Conservation (phyloP, 2,113 vertebrate species). For the Mobula birostris region DNA sequence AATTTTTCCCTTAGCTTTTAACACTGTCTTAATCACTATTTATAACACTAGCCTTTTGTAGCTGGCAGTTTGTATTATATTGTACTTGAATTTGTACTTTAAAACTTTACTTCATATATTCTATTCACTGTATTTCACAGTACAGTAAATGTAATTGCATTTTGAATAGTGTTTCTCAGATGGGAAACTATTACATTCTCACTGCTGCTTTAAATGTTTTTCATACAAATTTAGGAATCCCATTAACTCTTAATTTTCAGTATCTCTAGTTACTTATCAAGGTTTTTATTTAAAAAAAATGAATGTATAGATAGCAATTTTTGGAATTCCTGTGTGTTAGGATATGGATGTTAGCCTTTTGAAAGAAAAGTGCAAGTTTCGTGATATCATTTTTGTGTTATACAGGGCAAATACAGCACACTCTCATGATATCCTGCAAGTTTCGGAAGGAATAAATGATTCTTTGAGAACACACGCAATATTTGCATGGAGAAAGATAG, state of each 20-base stretch:
- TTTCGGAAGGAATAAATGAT: too few relatives aligned
- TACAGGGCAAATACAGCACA: background rate
- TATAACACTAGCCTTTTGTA: background rate
- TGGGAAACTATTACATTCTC: background rate
- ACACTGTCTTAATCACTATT: background rate
- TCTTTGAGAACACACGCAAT: background rate
- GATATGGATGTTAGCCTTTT: background rate
- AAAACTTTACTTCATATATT: background rate
- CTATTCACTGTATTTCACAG: background rate
- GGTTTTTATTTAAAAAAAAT: too few relatives aligned
- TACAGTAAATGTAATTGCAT: background rate
- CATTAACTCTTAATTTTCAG: background rate
- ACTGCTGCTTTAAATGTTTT: background rate
- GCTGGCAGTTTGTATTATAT: background rate
- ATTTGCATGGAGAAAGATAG: background rate
- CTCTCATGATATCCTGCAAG: background rate
- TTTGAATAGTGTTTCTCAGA: background rate
- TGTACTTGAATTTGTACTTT: background rate
- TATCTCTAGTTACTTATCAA: background rate
- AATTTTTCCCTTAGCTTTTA: background rate
- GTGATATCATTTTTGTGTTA: background rate
- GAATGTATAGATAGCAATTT: background rate
- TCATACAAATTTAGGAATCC: background rate
- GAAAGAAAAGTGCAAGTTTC: background rate
- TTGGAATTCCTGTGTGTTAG: background rate